phyloP scores from a whole-genome alignment of 2,113 vertebrate genomes.

The Chlorocebus sabaeus region DNA sequence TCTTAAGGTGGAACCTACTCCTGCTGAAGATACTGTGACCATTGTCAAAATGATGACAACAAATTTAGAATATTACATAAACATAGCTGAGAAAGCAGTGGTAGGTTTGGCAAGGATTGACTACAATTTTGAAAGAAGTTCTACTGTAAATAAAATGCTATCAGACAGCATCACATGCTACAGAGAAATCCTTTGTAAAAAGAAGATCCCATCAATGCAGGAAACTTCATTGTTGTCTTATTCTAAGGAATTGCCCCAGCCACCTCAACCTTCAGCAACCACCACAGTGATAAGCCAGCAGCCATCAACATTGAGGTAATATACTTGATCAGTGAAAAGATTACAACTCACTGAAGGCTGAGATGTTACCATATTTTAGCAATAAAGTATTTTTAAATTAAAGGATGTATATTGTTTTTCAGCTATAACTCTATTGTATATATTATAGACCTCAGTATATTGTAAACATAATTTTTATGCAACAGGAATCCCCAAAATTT shows the following conservation, averaged over 20 bases:
- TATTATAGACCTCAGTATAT: not conserved
- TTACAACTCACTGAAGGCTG: not conserved
- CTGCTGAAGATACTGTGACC: not conserved
- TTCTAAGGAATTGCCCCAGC: not conserved
- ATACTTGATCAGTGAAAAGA: not conserved
- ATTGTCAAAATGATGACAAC: not conserved
- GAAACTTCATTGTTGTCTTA: not conserved
- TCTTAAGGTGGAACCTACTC: not conserved
- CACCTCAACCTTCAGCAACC: not conserved
- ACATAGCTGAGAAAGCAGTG: not conserved
- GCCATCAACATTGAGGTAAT: too few species aligned
- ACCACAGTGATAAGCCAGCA: not conserved
- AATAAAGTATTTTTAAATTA: not conserved
- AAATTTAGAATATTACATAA: not conserved
- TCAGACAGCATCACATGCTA: not conserved
- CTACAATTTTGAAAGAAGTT: not conserved
- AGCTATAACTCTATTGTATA: not conserved
- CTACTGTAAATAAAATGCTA: not conserved
- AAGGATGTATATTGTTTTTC: not conserved
- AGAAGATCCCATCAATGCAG: not conserved
- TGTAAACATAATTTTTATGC: not conserved
- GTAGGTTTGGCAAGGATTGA: not conserved
- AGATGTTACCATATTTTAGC: not conserved
- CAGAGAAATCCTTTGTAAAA: not conserved
- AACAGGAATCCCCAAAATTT: not conserved